These are phyloP conservation scores for Rhincodon typus DNA, from an alignment of 2,797 vertebrate genomes.

Conservation along the genomic window DNA sequence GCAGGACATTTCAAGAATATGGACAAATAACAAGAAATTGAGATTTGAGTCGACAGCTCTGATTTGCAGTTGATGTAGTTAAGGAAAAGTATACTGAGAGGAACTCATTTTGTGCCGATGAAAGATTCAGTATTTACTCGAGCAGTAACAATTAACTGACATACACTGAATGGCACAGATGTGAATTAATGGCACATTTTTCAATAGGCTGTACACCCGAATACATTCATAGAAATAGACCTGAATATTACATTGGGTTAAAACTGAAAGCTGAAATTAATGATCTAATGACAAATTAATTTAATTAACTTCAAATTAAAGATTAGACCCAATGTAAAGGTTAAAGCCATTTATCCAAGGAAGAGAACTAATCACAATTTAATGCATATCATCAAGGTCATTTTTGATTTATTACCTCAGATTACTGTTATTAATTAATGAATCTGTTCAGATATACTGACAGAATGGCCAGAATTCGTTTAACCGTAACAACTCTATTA, in stretches of 20 bases:
- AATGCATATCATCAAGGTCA: slow-evolving; percentile 27
- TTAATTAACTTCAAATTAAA: slow-evolving; percentile 37
- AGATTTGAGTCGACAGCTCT: background rate
- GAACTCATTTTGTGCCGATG: background rate
- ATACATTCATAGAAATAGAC: slow-evolving; percentile 7
- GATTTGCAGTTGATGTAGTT: background rate
- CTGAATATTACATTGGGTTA: slow-evolving; percentile 10
- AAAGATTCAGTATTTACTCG: background rate
- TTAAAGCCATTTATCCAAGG: slow-evolving; percentile 33
- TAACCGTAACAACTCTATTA: background rate
- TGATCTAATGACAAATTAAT: slow-evolving; percentile 33
- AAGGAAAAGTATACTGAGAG: background rate
- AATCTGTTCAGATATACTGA: slow-evolving; percentile 2
- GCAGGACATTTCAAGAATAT: background rate
- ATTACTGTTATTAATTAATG: slow-evolving; percentile 32
- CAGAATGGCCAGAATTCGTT: background rate
- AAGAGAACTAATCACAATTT: slow-evolving; percentile 34
- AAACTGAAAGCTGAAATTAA: slow-evolving; percentile 23
- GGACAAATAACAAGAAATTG: background rate
- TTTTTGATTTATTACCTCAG: slow-evolving; percentile 17
- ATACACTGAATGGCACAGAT: background rate
- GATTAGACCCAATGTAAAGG: slow-evolving; percentile 27
- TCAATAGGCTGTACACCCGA: slow-evolving; percentile 1
- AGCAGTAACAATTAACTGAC: background rate
- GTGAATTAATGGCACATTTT: background rate